A percentile compares a stretch with the other conserved stretches of the same genome.
phyloP scores from a whole-genome alignment of 2,797 vertebrate genomes.

The Ctenopoma multispine region DNA sequence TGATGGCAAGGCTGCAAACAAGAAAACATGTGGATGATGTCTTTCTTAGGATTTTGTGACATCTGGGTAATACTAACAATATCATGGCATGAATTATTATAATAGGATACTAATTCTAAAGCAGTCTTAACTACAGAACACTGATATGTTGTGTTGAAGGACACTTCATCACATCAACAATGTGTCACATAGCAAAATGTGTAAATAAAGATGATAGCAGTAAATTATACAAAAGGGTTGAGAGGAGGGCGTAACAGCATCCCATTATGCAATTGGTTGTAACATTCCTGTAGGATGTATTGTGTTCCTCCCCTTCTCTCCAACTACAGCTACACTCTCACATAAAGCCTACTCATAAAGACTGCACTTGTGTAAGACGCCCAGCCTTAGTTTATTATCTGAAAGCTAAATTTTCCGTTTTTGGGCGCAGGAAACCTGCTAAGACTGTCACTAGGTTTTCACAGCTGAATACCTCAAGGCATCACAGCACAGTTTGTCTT shows the following conservation, averaged over 20 bases:
- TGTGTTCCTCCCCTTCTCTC: constrained; percentile 6
- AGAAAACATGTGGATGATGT: constrained; percentile 8
- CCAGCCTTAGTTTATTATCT: constrained; percentile 13
- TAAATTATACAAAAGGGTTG: not conserved
- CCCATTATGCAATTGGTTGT: constrained; percentile 34
- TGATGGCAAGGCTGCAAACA: not conserved
- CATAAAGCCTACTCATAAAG: constrained; percentile 1
- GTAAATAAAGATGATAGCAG: not conserved
- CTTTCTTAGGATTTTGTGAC: not conserved
- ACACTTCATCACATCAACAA: no score
- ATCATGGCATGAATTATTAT: no score
- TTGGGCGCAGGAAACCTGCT: constrained; percentile 10
- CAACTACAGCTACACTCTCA: not conserved
- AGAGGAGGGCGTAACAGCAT: constrained; percentile 23
- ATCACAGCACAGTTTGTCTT: constrained; percentile 13
- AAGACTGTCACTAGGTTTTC: constrained; percentile 4
- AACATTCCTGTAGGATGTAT: constrained; percentile 25
- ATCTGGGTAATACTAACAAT: not conserved
- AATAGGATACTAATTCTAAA: not conserved
- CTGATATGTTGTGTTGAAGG: not conserved
- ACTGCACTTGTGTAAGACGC: constrained; percentile 4
- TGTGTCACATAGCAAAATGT: not conserved
- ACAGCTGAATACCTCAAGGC: not conserved
- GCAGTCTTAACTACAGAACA: not conserved
- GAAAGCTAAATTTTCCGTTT: constrained; percentile 27